A percentile compares a stretch with the other conserved stretches of the same genome.
phyloP scores from a whole-genome alignment of 2,888 invertebrate species.

The Plagodis dolabraria region DNA sequence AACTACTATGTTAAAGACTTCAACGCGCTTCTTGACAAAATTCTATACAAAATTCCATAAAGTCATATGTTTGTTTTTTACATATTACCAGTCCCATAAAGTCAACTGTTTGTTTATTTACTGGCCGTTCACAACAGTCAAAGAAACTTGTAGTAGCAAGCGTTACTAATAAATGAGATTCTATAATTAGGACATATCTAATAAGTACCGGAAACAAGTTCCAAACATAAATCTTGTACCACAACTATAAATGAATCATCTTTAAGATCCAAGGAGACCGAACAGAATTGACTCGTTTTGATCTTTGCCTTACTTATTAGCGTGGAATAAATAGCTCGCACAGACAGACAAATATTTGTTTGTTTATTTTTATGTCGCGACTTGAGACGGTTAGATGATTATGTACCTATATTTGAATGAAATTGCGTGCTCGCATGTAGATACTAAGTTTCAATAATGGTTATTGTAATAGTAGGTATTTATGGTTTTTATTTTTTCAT shows the following conservation, averaged over 20 bases:
- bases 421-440: not conserved
- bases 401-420: constrained; percentile 13
- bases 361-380: constrained; percentile 25
- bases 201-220: constrained; percentile 13
- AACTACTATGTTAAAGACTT: too few relatives aligned
- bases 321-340: constrained; percentile 33
- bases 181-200: not conserved
- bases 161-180: too few relatives aligned
- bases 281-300: constrained; percentile 27
- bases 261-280: constrained; percentile 25
- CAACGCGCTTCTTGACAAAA: too few relatives aligned
- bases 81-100: too few relatives aligned
- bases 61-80: too few relatives aligned
- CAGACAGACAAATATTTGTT: constrained; percentile 31
- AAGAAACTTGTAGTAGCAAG: too few relatives aligned
- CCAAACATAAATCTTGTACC: constrained; percentile 13
- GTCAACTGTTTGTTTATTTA: too few relatives aligned
- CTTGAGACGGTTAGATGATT: constrained; percentile 3
- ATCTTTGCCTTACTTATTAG: constrained; percentile 37
- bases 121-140: too few relatives aligned
- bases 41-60: too few relatives aligned
- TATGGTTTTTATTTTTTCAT: too few relatives aligned
- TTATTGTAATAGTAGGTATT: too few relatives aligned
- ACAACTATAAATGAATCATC: constrained; percentile 24
- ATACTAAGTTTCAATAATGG: constrained; percentile 1